Base-by-base conservation (phyloP, 1,140 invertebrate species). In the Achroia grisella region DNA sequence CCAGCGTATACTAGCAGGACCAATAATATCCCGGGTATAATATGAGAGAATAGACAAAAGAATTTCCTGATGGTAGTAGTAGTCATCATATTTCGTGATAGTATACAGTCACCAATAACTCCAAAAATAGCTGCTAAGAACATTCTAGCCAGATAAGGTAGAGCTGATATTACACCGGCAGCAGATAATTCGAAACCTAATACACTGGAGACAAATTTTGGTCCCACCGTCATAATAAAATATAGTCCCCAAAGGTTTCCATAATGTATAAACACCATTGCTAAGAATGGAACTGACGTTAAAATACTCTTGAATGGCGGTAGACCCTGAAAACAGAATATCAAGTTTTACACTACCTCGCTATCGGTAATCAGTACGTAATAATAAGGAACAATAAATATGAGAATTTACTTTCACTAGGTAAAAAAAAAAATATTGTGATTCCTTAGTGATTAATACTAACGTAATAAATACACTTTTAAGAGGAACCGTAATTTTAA, bases 191-290 rank as follows among this genome's bases (percentile, higher is more conserved):
- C 89, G 56, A 96, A 97, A 43, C 94, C 92, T 9, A 98, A 87
- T 8, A 96, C 92, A 48, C 80, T 79, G 28, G 93, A 91, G 55
- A 97, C 90, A 72, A 96, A 98, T 44, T 94, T 96, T 0, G 97
- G 97, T 4, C 97, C 91, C 39, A 93, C 92, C 0, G 93, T 97
- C 49, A 97, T 89, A 55, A 97, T 91, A 53, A 94, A 92, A 54
- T 92, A 93, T 54, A 97, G 82, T 4, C 92, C 92, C 92, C 92
- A 94, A 62, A 93, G 86, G 53, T 92, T 93, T 15, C 92, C 92
- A 59, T 92, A 92, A 53, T 94, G 92, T n/a, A 92, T 75, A 48
- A 91, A 74, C 4, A 89, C 52, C 48, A 93, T 76, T 0, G 89
- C 89, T 73, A 91, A 87, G 66, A 93, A 93, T 17, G 92, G 92